Evolutionary conservation across 2,888 invertebrate genomes (phyloP), one percentile per base, ranked within the genome.

Genomic region (Romanomermis culicivorax): DNA sequence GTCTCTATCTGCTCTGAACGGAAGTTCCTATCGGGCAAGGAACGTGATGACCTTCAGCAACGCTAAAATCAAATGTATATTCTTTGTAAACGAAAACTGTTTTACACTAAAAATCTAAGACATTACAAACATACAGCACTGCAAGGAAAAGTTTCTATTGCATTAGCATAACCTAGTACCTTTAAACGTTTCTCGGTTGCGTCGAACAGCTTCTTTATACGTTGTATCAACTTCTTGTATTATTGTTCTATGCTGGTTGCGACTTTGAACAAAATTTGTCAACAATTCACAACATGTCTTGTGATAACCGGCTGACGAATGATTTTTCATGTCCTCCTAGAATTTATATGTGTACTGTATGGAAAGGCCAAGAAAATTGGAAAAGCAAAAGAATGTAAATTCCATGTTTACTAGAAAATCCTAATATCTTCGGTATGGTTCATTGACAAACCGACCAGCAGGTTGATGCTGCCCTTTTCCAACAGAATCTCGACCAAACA

Each of bases 21-120:
- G 52, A 4, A 52, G 52, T 25, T 52, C 52, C 36, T 52, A 24
- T 3, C 52, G 52, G 20, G 25, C 29, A 11, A 52, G 7, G 36
- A 52, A 52, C 36, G 27, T 4, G 7, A 52, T 11, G 36, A 27
- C 52, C 14, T 52, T 52, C 3, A 52, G n/a, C 36, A 52, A 23
- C 4, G 29, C 23, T 52, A n/a, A 11, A 17, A 52, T 7, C 20
- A 36, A 36, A 52, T 42, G 47, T 47, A 11, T 36, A 17, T 36
- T 36, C 17, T 36, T 36, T 36, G 11, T 36, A 17, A 36, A 36
- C 17, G 11, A 11, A 17, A n/a, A n/a, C n/a, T n/a, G n/a, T n/a
- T n/a, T n/a, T n/a, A n/a, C n/a, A n/a, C n/a, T n/a, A n/a, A n/a
- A n/a, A n/a, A n/a, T n/a, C n/a, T n/a, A n/a, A n/a, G n/a, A n/a